phyloP scores from a whole-genome alignment of 2,888 invertebrate genomes.

The Cryptophagus acutangulus region DNA sequence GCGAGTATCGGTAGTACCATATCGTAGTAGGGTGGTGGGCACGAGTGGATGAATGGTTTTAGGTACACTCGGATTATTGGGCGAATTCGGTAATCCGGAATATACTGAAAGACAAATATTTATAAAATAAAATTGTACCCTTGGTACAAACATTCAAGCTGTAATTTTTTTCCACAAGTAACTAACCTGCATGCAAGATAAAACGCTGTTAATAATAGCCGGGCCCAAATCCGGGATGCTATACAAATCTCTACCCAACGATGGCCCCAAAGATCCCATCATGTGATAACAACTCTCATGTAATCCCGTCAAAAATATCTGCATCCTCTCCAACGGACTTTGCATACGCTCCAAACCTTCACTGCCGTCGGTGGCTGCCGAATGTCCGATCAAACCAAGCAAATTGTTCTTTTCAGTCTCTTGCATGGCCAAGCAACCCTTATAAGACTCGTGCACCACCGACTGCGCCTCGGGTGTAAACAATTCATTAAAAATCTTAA shows the following conservation, averaged over 20 bases:
- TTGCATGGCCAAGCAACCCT: constrained; percentile 64
- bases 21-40: constrained; percentile 76
- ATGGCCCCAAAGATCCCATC: constrained; percentile 70
- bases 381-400: constrained; percentile 57
- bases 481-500: constrained; percentile 74
- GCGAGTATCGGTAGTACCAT: constrained; percentile 74
- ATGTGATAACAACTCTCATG: constrained; percentile 80
- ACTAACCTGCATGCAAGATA: constrained; percentile 60
- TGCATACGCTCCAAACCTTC: constrained; percentile 41
- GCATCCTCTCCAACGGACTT: constrained; percentile 74
- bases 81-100: constrained; percentile 82
- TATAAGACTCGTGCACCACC: constrained; percentile 62
- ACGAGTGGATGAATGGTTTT: constrained; percentile 79
- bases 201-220: constrained; percentile 67
- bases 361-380: constrained; percentile 31
- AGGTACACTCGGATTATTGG: constrained; percentile 79
- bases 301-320: constrained; percentile 70
- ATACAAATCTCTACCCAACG: constrained; percentile 84
- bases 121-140: not conserved
- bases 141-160: not conserved
- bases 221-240: constrained; percentile 68
- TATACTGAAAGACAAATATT: constrained; percentile 50
- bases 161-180: constrained; percentile 4
- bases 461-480: constrained; percentile 66
- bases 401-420: constrained; percentile 74